phyloP scores from a whole-genome alignment of 1,140 invertebrate species.

The Leptinotarsa undecemlineata region DNA sequence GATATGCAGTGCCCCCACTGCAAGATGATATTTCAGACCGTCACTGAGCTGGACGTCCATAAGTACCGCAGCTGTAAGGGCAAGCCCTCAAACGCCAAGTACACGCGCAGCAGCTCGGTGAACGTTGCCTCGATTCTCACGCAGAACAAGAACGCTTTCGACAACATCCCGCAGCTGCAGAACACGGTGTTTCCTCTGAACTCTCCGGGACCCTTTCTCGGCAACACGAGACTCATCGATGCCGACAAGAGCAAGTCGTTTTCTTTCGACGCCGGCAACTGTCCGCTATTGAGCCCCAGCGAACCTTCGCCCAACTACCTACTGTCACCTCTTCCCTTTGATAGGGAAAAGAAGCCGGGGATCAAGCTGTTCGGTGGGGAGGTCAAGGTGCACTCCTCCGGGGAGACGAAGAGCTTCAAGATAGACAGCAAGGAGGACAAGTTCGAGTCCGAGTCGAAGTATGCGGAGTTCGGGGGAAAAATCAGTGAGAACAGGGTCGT shows the following conservation, averaged over 20 bases:
- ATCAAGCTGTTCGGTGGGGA: slow-evolving; percentile 78
- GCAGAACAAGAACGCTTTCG: slow-evolving; percentile 54
- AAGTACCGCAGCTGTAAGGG: slow-evolving; percentile 53
- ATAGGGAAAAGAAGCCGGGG: slow-evolving; percentile 56
- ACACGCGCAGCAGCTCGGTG: slow-evolving; percentile 52
- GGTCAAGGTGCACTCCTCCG: slow-evolving; percentile 66
- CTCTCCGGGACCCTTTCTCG: slow-evolving; percentile 77
- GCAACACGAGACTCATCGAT: slow-evolving; percentile 78
- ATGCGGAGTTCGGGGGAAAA: slow-evolving; percentile 46
- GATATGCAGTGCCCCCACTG: slow-evolving; percentile 54
- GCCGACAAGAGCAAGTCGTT: slow-evolving; percentile 54
- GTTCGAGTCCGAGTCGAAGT: slow-evolving; percentile 36
- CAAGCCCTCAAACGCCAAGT: slow-evolving; percentile 46
- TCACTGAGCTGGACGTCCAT: slow-evolving; percentile 53
- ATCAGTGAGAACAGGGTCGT: slow-evolving; percentile 61
- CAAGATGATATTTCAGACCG: slow-evolving; percentile 56
- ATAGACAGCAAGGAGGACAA: slow-evolving; percentile 62
- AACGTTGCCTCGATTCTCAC: slow-evolving; percentile 55
- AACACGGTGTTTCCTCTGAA: slow-evolving; percentile 63
- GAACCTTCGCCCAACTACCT: slow-evolving; percentile 36
- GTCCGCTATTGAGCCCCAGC: slow-evolving; percentile 25
- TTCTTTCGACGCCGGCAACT: slow-evolving; percentile 51
- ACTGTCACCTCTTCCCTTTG: slow-evolving; percentile 40
- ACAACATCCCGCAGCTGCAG: slow-evolving; percentile 53
- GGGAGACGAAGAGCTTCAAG: slow-evolving; percentile 71